phyloP scores from a whole-genome alignment of 2,113 vertebrate genomes.

The Danionella cerebrum region DNA sequence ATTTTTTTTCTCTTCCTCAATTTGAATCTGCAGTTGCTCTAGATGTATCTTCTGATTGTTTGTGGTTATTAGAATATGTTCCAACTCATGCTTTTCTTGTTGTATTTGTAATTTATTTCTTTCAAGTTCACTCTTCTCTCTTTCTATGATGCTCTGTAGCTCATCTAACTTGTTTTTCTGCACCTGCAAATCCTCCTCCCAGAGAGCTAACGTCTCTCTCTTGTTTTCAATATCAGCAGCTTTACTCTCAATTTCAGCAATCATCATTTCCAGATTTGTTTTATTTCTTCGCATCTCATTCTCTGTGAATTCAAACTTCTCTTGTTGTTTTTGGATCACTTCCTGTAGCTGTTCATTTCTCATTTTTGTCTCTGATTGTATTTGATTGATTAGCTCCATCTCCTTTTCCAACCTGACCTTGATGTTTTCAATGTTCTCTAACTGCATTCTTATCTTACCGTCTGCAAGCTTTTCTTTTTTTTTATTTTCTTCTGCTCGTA shows the following conservation, averaged over 20 bases:
- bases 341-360: not conserved
- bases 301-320: conserved; percentile 10
- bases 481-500: conserved; percentile 5
- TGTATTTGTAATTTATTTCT: conserved; percentile 1
- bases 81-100: not conserved
- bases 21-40: not conserved
- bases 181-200: conserved; percentile 5
- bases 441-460: not conserved
- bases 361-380: not conserved
- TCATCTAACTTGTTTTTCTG: not conserved
- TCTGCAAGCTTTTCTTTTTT: not conserved
- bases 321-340: not conserved
- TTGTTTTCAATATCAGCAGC: not conserved
- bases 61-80: not conserved
- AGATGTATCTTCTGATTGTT: not conserved
- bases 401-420: not conserved
- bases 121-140: conserved; percentile 16
- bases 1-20: not conserved
- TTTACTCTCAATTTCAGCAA: conserved; percentile 9
- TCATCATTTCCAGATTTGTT: not conserved
- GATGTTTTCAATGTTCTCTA: not conserved
- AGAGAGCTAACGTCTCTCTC: not conserved
- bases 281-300: not conserved
- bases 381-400: not conserved
- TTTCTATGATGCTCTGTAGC: not conserved